Conservation (phyloP, 1,140 invertebrate species). For the Pogonomyrmex barbatus region DNA sequence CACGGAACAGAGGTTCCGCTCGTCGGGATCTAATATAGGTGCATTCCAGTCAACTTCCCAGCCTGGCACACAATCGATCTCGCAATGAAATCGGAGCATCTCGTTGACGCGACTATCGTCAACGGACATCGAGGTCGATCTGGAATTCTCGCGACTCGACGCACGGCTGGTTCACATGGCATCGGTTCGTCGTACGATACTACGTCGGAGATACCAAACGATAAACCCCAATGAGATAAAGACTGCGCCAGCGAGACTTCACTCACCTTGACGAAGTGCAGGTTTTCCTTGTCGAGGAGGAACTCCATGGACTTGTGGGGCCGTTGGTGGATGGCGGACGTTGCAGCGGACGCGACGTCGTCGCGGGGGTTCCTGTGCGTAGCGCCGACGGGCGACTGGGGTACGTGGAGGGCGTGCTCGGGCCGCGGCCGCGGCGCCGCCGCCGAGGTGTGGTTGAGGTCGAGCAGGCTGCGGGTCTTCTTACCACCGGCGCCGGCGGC, state of each 20-base stretch:
- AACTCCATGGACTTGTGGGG: slow-evolving; percentile 97
- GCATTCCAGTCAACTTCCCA: slow-evolving; percentile 2
- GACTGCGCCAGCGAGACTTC: too few species aligned
- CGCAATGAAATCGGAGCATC: background rate
- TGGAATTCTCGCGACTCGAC: background rate
- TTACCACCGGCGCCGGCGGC: slow-evolving; percentile 85
- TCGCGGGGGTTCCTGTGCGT: slow-evolving; percentile 77
- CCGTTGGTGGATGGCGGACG: slow-evolving; percentile 85
- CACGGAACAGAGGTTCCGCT: slow-evolving; percentile 12
- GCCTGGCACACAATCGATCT: slow-evolving; percentile 28
- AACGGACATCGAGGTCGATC: background rate
- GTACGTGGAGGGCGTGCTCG: slow-evolving; percentile 83
- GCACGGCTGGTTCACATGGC: background rate
- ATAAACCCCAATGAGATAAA: background rate
- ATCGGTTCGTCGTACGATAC: too few species aligned
- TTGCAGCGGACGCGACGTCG: slow-evolving; percentile 64
- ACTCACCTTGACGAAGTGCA: slow-evolving; percentile 91
- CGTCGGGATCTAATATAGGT: background rate
- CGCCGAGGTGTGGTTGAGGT: slow-evolving; percentile 88
- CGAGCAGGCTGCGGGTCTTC: slow-evolving; percentile 92
- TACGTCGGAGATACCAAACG: background rate
- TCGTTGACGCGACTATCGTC: background rate
- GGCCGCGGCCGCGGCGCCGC: slow-evolving; percentile 72
- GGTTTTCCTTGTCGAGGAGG: slow-evolving; percentile 95
- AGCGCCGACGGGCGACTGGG: slow-evolving; percentile 82